Conservation (phyloP, 2,888 invertebrate genomes). For the Agrotis puta region DNA sequence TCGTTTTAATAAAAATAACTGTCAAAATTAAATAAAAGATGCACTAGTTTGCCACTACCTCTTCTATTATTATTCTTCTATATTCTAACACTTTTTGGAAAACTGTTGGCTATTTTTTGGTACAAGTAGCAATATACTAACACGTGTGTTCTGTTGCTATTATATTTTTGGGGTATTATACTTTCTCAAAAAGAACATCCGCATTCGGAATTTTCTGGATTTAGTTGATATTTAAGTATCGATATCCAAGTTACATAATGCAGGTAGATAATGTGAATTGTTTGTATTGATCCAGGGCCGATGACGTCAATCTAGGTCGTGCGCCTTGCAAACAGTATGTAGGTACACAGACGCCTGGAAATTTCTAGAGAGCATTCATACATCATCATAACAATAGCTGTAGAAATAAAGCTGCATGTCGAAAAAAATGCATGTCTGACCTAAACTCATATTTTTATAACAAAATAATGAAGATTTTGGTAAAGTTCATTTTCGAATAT, state of each 20-base stretch:
- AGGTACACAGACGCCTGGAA: background rate
- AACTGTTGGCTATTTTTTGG: too few relatives aligned
- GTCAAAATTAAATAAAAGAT: too few relatives aligned
- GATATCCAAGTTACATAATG: background rate
- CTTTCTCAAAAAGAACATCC: too few relatives aligned
- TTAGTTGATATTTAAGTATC: too few relatives aligned
- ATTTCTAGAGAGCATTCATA: background rate
- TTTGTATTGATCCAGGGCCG: conserved; percentile 37
- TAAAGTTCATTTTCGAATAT: background rate
- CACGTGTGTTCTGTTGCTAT: conserved; percentile 1
- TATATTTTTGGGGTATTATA: background rate
- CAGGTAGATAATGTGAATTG: background rate
- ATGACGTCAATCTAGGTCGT: conserved; percentile 21
- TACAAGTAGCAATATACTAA: background rate
- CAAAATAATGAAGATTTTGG: background rate
- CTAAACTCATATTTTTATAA: too few relatives aligned
- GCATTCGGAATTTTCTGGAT: background rate
- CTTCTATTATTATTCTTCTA: too few relatives aligned
- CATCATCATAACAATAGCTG: background rate
- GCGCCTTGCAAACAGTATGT: background rate
- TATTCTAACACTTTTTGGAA: too few relatives aligned
- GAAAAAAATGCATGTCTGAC: too few relatives aligned
- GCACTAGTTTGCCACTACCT: too few relatives aligned
- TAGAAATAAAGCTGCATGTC: background rate
- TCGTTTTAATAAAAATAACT: background rate